Evolutionary conservation across 2,888 invertebrate genomes (phyloP), one percentile per base, ranked within the genome.

Genomic region (Timema cristinae): DNA sequence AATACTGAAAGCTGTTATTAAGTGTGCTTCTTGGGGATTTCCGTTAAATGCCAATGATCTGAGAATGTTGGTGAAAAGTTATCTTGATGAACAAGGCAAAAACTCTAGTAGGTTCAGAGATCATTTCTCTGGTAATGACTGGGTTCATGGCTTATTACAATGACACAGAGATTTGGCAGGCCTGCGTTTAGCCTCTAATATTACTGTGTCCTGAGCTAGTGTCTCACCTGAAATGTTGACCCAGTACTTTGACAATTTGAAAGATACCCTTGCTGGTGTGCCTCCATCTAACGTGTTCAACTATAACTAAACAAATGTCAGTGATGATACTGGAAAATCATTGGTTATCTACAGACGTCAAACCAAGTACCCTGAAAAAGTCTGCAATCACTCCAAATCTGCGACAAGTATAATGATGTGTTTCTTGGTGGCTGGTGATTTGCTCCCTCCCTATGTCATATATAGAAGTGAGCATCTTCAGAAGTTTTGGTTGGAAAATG

Each of bases 271-370:
- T 13, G 11, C n/a, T 15, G 68, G 32, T 51, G 52, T 68, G 15
- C 16, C 68, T n/a, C 52, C 68, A 68, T 51, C 4, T 51, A 51
- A 56, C 9, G 10, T 77, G 5, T 71, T 77, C 50, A 80, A 79
- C 66, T 79, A 79, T 74, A 79, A 79, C 70, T 77, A 79, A 69
- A 78, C 77, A 8, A 77, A 77, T 61, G n/a, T n/a, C n/a, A n/a
- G n/a, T n/a, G n/a, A n/a, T n/a, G n/a, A n/a, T n/a, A n/a, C n/a
- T n/a, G n/a, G n/a, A n/a, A n/a, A n/a, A 63, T 79, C 9, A 66
- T 73, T 75, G 71, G 67, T 67, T 10, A 72, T 75, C 10, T 66
- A 61, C 50, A 73, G 75, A 51, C 66, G 71, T 11, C 16, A 52
- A 8, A 16, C 13, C 6, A 68, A 68, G 32, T 68, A 68, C 47